A percentile compares a stretch with the other conserved stretches of the same genome.
phyloP scores from a whole-genome alignment of 1,140 invertebrate species.

The Catajapyx aquilonaris region DNA sequence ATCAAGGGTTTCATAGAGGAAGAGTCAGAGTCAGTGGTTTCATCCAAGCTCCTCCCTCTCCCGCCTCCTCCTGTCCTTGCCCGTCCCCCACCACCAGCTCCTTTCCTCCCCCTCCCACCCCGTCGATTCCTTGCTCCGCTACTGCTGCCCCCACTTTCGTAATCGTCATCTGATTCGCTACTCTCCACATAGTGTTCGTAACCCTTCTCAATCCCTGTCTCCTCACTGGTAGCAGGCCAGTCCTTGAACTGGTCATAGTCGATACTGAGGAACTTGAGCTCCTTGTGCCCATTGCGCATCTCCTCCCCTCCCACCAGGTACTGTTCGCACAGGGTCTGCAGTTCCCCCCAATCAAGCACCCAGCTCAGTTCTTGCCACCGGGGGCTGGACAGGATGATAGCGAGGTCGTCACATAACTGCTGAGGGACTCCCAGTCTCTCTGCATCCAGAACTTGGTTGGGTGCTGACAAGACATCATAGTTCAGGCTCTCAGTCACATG shows the following conservation, averaged over 20 bases:
- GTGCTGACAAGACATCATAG: conserved; percentile 24
- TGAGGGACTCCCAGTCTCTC: conserved; percentile 30
- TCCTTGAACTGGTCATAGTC: conserved; percentile 38
- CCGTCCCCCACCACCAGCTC: neutral
- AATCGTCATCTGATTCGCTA: conserved; percentile 11
- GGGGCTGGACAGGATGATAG: conserved; percentile 33
- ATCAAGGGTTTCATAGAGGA: no score
- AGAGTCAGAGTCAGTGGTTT: no score
- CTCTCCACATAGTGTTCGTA: conserved; percentile 27
- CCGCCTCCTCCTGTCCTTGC: conserved; percentile 7
- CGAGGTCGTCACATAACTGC: conserved; percentile 35
- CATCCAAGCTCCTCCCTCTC: conserved; percentile 15
- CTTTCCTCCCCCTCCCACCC: conserved; percentile 2
- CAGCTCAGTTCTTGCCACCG: conserved; percentile 37
- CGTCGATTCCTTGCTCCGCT: neutral
- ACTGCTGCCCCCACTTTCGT: neutral
- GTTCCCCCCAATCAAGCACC: conserved; percentile 32
- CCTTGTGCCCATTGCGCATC: conserved; percentile 32
- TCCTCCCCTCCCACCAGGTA: conserved; percentile 34
- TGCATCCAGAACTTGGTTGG: conserved; percentile 24
- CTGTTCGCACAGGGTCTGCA: conserved; percentile 30
- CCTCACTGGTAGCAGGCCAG: conserved; percentile 23
- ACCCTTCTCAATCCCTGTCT: conserved; percentile 33
- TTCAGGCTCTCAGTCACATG: conserved; percentile 21
- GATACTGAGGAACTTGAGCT: conserved; percentile 38